Evolutionary conservation across 2,888 invertebrate species (phyloP), one percentile per base, ranked within the genome.

Genomic region (Yponomeuta sedellus): DNA sequence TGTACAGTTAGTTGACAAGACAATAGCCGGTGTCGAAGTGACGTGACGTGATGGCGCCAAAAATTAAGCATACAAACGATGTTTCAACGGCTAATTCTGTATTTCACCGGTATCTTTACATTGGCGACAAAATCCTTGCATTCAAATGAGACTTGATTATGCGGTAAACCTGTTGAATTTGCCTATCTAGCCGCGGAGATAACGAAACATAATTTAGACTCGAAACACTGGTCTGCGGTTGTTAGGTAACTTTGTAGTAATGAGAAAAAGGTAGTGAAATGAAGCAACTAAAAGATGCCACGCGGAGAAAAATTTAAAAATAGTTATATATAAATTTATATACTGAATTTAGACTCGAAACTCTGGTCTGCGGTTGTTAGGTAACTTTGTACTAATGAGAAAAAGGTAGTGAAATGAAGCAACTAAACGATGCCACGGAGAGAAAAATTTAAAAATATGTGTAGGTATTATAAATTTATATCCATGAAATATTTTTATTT

Each of bases 271-370:
- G 3, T 52, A 52, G 44, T 34, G 8, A 34, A 34, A 34, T 34
- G 34, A 34, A 34, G 34, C 6, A 3, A 34, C 34, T 34, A 34
- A 34, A 5, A 5, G 34, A 34, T 8, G 34, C 34, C 34, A 34
- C 34, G 5, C 25, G 5, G 25, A 25, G 25, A 25, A 25, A 25
- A 25, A 25, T 25, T 4, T 4, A 25, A 25, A 25, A 25, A 25
- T 25, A 25, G 3, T 25, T 25, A 25, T 5, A 2, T 25, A 25
- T 25, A 25, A n/a, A n/a, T n/a, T n/a, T n/a, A n/a, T n/a, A n/a
- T n/a, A 77, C 77, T 77, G 77, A 81, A 83, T 85, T 81, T 80
- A 81, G 82, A 78, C 80, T 75, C 76, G 70, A 77, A 78, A 78
- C 74, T 80, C 79, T 75, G 73, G 74, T 34, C 34, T 34, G 34